Evolutionary conservation across 1,140 invertebrate genomes (phyloP).

Genomic region (Drosophila kanapiae): DNA sequence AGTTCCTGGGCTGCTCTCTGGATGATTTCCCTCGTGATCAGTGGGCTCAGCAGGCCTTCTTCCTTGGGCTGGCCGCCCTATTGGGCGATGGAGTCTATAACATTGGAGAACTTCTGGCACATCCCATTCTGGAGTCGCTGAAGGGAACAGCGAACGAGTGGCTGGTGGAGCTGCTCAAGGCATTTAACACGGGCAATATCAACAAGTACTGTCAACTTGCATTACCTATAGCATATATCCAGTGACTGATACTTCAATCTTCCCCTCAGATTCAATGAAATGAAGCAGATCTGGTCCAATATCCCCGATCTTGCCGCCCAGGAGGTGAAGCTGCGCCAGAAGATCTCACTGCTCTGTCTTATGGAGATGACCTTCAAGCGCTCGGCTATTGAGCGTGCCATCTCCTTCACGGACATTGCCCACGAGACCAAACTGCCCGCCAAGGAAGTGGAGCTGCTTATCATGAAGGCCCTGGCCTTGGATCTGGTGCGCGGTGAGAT

Average conservation of each 20-base stretch:
- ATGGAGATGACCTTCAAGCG: slow-evolving; percentile 97
- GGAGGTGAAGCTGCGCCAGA: slow-evolving; percentile 94
- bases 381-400: slow-evolving; percentile 90
- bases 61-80: slow-evolving; percentile 96
- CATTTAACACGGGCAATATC: slow-evolving; percentile 97
- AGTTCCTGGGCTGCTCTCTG: slow-evolving; percentile 97
- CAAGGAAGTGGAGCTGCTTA: slow-evolving; percentile 96
- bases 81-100: slow-evolving; percentile 98
- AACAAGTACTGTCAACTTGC: slow-evolving; percentile 81
- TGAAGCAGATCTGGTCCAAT: slow-evolving; percentile 92
- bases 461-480: slow-evolving; percentile 99
- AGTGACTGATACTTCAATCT: neutral
- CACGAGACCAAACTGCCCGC: slow-evolving; percentile 92
- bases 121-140: slow-evolving; percentile 96
- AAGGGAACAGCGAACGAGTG: slow-evolving; percentile 94
- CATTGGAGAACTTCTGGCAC: slow-evolving; percentile 97
- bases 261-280: slow-evolving; percentile 90
- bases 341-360: slow-evolving; percentile 97
- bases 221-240: neutral
- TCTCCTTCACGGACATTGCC: slow-evolving; percentile 97
- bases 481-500: slow-evolving; percentile 97
- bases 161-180: slow-evolving; percentile 95
- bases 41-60: slow-evolving; percentile 94
- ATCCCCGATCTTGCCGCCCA: slow-evolving; percentile 95
- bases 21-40: slow-evolving; percentile 88